Evolutionary conservation across 1,140 invertebrate species (phyloP).

Genomic region (Cylas formicarius): DNA sequence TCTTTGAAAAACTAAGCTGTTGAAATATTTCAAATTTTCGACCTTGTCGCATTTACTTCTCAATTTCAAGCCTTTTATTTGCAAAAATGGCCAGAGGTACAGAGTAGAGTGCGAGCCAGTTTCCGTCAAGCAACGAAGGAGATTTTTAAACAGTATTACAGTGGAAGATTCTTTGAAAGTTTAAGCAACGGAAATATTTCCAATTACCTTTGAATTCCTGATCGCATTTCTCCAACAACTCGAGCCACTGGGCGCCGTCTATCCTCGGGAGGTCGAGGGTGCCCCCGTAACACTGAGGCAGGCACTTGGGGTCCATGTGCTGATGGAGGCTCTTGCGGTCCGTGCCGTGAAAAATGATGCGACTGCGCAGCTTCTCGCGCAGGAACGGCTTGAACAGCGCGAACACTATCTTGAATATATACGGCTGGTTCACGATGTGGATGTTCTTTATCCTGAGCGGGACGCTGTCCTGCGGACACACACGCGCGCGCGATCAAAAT

Average conservation of each 20-base stretch:
- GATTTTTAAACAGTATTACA: too few relatives aligned
- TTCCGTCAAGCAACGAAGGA: too few relatives aligned
- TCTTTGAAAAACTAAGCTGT: too few relatives aligned
- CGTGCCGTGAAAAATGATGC: constrained; percentile 77
- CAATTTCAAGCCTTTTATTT: too few relatives aligned
- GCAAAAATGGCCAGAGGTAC: too few relatives aligned
- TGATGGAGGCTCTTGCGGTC: constrained; percentile 74
- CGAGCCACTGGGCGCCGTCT: constrained; percentile 62
- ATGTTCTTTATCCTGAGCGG: constrained; percentile 77
- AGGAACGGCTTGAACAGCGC: constrained; percentile 81
- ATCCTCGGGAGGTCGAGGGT: constrained; percentile 56
- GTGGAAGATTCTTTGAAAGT: too few relatives aligned
- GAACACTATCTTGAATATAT: constrained; percentile 82
- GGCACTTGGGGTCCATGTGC: constrained; percentile 66
- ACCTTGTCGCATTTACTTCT: too few relatives aligned
- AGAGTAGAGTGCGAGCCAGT: too few relatives aligned
- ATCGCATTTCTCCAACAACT: constrained; percentile 62
- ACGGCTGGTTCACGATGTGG: constrained; percentile 82
- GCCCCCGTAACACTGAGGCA: constrained; percentile 74
- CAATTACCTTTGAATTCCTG: constrained; percentile 62
- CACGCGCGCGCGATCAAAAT: background rate
- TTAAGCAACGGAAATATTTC: constrained; percentile 1
- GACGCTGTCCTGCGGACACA: constrained; percentile 60
- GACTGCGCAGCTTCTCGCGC: constrained; percentile 62
- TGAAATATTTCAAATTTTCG: too few relatives aligned